phyloP scores from a whole-genome alignment of 2,797 vertebrate species.

The Glyptemys insculpta region DNA sequence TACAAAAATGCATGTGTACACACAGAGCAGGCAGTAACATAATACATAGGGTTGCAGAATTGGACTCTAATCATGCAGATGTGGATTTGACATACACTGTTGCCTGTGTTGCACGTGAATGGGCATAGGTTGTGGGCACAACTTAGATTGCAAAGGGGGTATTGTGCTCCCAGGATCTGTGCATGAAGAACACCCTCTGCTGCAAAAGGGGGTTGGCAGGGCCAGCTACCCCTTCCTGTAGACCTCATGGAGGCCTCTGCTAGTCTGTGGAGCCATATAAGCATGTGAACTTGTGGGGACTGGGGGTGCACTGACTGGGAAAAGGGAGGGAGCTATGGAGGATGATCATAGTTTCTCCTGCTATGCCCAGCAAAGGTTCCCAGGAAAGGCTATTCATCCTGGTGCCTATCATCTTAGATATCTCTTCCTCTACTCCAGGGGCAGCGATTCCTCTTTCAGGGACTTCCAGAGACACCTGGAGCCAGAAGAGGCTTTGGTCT shows the following conservation, averaged over 20 bases:
- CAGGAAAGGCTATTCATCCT: slow-evolving; percentile 39
- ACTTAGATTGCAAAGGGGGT: background rate
- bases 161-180: background rate
- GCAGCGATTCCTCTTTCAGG: slow-evolving; percentile 1
- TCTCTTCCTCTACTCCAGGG: slow-evolving; percentile 16
- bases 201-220: background rate
- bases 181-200: background rate
- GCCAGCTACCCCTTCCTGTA: background rate
- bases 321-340: background rate
- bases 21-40: background rate
- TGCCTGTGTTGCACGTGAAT: background rate
- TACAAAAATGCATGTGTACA: background rate
- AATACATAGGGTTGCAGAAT: background rate
- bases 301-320: background rate
- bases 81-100: rapidly evolving
- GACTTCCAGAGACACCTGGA: background rate
- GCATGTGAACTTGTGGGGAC: rapidly evolving
- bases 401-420: slow-evolving; percentile 6
- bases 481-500: background rate
- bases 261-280: background rate
- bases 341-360: background rate
- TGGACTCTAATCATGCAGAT: background rate
- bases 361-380: background rate
- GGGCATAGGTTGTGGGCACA: background rate
- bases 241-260: background rate